phyloP scores from a whole-genome alignment of 2,888 invertebrate genomes.

The Uloborus plumipes region DNA sequence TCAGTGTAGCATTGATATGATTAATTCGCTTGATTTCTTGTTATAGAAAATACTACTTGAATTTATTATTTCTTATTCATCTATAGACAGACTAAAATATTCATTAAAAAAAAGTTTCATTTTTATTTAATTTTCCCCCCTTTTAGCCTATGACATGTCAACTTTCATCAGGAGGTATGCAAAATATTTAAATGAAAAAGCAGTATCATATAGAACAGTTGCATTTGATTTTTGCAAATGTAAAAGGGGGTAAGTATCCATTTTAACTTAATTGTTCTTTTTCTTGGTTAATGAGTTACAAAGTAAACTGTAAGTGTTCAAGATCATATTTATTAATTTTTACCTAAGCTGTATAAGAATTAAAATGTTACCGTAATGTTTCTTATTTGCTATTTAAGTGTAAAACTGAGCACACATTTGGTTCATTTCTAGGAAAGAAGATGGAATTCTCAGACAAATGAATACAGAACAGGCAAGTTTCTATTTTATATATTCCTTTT shows the following conservation, averaged over 20 bases:
- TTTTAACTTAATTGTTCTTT: too few species aligned
- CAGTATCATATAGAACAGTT: slow-evolving; percentile 96
- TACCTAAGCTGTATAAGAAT: too few species aligned
- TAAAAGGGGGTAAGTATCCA: slow-evolving; percentile 92
- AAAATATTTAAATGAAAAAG: slow-evolving; percentile 99
- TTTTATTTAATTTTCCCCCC: neutral
- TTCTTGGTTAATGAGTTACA: too few species aligned
- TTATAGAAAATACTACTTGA: too few species aligned
- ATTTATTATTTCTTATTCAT: too few species aligned
- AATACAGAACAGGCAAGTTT: slow-evolving; percentile 85
- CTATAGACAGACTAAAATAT: too few species aligned
- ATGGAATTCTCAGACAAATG: slow-evolving; percentile 97
- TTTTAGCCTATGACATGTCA: slow-evolving; percentile 98
- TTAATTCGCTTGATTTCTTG: too few species aligned
- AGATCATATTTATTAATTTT: too few species aligned
- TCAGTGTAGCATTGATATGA: too few species aligned
- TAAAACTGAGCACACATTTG: neutral
- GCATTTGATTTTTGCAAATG: slow-evolving; percentile 99
- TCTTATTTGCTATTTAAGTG: too few species aligned
- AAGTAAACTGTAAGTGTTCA: too few species aligned
- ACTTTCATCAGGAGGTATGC: slow-evolving; percentile 99
- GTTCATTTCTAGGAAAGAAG: slow-evolving; percentile 83
- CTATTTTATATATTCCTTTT: neutral
- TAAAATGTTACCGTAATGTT: too few species aligned
- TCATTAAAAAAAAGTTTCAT: neutral